Evolutionary conservation across 2,797 vertebrate genomes (phyloP), one percentile per base, ranked within the genome.

Genomic region (Falco columbarius): DNA sequence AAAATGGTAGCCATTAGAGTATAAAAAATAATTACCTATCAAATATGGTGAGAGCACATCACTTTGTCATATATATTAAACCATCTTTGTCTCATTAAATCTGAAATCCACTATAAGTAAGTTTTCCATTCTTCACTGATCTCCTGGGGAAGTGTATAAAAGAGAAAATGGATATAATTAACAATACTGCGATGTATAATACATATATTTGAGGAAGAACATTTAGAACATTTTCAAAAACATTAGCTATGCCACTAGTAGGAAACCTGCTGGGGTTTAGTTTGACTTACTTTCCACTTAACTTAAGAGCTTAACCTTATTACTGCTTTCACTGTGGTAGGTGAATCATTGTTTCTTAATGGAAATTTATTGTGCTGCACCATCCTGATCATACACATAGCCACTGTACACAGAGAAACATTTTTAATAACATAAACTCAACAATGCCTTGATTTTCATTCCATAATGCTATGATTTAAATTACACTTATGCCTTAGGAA

Each of bases 161-260:
- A 81, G 79, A 94, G 94, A 96, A 97, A 96, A 95, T 96, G 63
- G 96, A 80, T 97, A 89, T 96, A 97, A 96, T 97, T 97, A 97
- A 95, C 82, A 96, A 86, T 94, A 85, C 54, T 93, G 75, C 92
- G 94, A 89, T 74, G 83, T 96, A 90, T 89, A 96, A 96, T 95
- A 94, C 66, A 66, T 93, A 95, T 96, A 89, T 96, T 95, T 97
- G 91, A 90, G 81, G 90, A 89, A 93, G 88, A 82, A 81, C 77
- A 92, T 91, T 96, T 94, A 95, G 85, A 96, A 92, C 83, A 91
- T 95, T 95, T 96, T 96, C 66, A 94, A 92, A 96, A 96, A 97
- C 92, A 93, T 96, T 95, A 94, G 65, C 71, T 91, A 44, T 91
- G 94, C 93, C 83, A 93, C 92, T 81, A 66, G 84, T 77, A 81